Evolutionary conservation across 2,888 invertebrate genomes (phyloP).

Genomic region (Watsonalla binaria): DNA sequence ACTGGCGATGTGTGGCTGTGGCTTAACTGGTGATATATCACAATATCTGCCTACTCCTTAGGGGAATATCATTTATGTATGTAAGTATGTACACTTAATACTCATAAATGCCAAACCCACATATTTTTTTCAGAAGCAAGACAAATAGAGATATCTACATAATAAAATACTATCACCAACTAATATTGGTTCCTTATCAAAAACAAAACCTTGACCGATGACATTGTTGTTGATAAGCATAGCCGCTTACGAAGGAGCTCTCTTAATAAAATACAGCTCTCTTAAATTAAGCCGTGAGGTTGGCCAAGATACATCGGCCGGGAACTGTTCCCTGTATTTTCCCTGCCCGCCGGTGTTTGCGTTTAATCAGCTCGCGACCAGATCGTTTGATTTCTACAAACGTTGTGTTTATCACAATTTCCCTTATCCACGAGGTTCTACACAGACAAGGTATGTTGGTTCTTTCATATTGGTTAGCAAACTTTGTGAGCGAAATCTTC

Average conservation of each 20-base stretch:
- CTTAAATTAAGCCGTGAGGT: background rate
- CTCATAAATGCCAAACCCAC: too few species aligned
- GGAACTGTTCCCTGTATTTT: background rate
- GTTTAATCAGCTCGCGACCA: slow-evolving; percentile 25
- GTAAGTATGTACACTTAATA: too few species aligned
- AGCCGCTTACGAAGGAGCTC: background rate
- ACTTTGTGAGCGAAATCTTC: too few species aligned
- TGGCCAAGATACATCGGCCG: background rate
- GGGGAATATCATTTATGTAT: too few species aligned
- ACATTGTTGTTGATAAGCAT: background rate
- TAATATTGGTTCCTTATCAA: background rate
- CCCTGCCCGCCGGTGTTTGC: slow-evolving; percentile 21
- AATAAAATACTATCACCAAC: background rate
- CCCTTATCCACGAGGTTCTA: slow-evolving; percentile 12
- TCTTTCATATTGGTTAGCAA: background rate
- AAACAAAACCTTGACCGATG: background rate
- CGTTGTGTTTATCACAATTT: slow-evolving; percentile 16
- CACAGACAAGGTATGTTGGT: slow-evolving; percentile 1
- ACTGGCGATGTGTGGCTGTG: too few species aligned
- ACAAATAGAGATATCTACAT: too few species aligned
- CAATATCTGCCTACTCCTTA: too few species aligned
- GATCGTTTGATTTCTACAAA: slow-evolving; percentile 24
- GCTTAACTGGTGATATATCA: too few species aligned
- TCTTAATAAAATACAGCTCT: background rate
- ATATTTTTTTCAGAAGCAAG: too few species aligned